Conservation (phyloP, 2,888 invertebrate species). For the Smittia aterrima region DNA sequence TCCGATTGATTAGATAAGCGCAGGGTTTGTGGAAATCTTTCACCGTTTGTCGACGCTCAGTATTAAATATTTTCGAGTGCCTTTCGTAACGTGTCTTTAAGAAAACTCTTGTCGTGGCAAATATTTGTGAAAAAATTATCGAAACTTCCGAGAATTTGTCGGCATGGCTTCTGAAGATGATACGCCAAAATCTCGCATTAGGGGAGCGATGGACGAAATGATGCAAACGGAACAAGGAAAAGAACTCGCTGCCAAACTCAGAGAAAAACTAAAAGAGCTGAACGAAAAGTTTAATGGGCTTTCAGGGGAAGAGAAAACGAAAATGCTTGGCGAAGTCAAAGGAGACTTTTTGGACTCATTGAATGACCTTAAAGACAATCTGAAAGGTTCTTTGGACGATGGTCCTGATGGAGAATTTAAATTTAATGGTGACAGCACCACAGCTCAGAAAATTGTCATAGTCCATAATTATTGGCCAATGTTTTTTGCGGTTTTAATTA, state of each 20-base stretch:
- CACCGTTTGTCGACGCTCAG: background rate
- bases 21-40: background rate
- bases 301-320: constrained; percentile 50
- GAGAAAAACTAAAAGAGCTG: constrained; percentile 44
- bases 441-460: no score
- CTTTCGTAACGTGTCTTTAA: background rate
- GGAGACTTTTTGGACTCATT: constrained; percentile 53
- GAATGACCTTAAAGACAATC: constrained; percentile 46
- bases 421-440: background rate
- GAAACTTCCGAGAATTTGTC: background rate
- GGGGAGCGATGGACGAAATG: constrained; percentile 50
- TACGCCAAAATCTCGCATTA: constrained; percentile 45
- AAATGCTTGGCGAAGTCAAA: constrained; percentile 48
- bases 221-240: constrained; percentile 51
- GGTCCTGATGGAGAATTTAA: background rate
- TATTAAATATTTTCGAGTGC: background rate
- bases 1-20: constrained; percentile 1
- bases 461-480: constrained; percentile 51
- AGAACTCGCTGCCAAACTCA: constrained; percentile 43
- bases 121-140: background rate
- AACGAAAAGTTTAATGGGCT: constrained; percentile 45
- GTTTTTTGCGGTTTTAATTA: constrained; percentile 52
- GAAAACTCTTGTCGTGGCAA: background rate
- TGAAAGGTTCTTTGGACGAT: background rate
- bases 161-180: constrained; percentile 43